Conservation (phyloP, 1,140 invertebrate genomes). For the Caenorhabditis remanei region DNA sequence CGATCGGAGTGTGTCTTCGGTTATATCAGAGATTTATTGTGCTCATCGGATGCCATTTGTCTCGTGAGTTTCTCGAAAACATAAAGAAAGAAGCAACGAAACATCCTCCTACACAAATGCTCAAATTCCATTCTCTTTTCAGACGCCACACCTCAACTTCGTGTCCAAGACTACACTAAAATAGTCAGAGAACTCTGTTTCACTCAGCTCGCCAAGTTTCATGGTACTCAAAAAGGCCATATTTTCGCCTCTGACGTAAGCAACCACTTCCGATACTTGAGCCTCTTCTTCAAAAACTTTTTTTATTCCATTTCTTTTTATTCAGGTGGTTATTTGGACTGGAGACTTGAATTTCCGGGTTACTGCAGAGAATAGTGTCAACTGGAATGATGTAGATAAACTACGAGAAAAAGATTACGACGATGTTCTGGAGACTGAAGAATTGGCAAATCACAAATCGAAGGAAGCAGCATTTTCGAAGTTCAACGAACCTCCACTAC, state of each 20-base stretch:
- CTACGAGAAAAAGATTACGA: not conserved
- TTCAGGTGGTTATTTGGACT: constrained; percentile 59
- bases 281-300: not conserved
- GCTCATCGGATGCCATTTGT: constrained; percentile 62
- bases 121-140: constrained; percentile 28
- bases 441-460: constrained; percentile 30
- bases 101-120: not conserved
- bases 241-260: constrained; percentile 63
- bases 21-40: constrained; percentile 62
- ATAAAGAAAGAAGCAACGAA: not conserved
- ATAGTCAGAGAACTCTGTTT: constrained; percentile 44
- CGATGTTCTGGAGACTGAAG: constrained; percentile 42
- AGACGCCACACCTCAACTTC: constrained; percentile 49
- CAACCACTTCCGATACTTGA: not conserved
- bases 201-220: constrained; percentile 47
- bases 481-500: constrained; percentile 18
- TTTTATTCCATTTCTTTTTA: not conserved
- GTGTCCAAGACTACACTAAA: constrained; percentile 57
- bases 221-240: not conserved
- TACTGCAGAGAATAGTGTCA: not conserved
- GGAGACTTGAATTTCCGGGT: constrained; percentile 65
- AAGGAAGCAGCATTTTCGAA: constrained; percentile 33
- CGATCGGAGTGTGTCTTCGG: constrained; percentile 59
- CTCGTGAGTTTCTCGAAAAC: constrained; percentile 51
- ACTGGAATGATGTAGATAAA: constrained; percentile 14